These are phyloP conservation scores for Hyphantria cunea DNA, from an alignment of 1,140 invertebrate species.

Conservation along the genomic window DNA sequence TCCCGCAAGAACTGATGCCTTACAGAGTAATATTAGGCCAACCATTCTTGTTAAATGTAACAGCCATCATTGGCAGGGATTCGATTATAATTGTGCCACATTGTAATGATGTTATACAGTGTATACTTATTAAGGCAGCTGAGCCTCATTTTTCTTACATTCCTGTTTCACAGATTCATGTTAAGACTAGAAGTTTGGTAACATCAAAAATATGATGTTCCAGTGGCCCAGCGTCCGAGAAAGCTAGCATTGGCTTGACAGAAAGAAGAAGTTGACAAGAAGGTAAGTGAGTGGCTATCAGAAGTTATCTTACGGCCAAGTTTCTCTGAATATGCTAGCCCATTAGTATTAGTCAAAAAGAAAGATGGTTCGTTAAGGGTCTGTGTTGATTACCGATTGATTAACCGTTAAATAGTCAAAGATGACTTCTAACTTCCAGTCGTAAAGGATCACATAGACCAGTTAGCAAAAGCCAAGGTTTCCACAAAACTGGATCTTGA, in stretches of 20 bases:
- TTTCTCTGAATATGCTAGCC: conserved; percentile 26
- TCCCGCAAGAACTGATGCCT: conserved; percentile 10
- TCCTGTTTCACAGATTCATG: not conserved
- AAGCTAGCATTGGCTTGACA: conserved; percentile 6
- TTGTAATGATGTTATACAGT: not conserved
- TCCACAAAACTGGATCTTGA: conserved; percentile 17
- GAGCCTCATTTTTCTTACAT: too few relatives aligned
- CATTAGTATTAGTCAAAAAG: conserved; percentile 14
- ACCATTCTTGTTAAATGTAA: conserved; percentile 15
- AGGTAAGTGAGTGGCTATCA: conserved; percentile 17
- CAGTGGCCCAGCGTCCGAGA: conserved; percentile 16
- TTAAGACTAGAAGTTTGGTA: conserved; percentile 5
- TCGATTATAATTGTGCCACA: conserved; percentile 8
- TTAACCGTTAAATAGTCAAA: conserved; percentile 33
- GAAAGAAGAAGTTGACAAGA: too few relatives aligned
- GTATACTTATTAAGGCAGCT: too few relatives aligned
- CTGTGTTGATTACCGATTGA: conserved; percentile 25
- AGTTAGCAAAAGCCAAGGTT: too few relatives aligned
- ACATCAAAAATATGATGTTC: conserved; percentile 25
- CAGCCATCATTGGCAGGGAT: conserved; percentile 16
- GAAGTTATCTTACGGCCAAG: conserved; percentile 4
- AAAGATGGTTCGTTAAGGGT: conserved; percentile 12
- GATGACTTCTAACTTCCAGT: conserved; percentile 35
- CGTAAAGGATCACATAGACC: conserved; percentile 19
- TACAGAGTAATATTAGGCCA: conserved; percentile 15